Base-by-base conservation (phyloP, 2,797 vertebrate genomes). In the Melanitta fusca region DNA sequence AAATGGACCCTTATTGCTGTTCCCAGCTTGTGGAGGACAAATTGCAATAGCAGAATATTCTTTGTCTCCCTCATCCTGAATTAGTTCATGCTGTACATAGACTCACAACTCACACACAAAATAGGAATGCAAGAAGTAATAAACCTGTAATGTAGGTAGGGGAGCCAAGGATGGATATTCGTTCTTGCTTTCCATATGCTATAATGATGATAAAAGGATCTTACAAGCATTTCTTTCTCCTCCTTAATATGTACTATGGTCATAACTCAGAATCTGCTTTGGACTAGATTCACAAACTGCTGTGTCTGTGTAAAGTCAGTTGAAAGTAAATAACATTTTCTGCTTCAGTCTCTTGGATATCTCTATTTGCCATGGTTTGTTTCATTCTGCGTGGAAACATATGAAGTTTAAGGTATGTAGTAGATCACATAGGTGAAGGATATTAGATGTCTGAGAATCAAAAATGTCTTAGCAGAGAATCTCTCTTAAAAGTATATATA, bases 181-280 rank as follows among this genome's bases (percentile, higher is more conserved):
- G 1, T n/a, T 93, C n/a, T 93, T 74, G 78, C 69, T 91, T 95
- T 94, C 86, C 91, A 88, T 92, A 81, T 89, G 94, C 66, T 94
- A 7, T 18, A 83, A 36, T 54, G 80, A 79, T 94, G 93, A 93
- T 94, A 87, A 95, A 96, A 96, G 60, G 57, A 84, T 90, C 85
- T 91, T 88, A 56, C 62, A 86, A 64, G 54, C 77, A 81, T 95
- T 79, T 93, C 47, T 95, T 83, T 80, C 60, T 86, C 77, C 0
- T 1, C 34, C 58, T 91, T 91, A 91, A 72, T 83, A 83, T 66
- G 81, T 41, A 75, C 41, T 28, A 19, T n/a, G 72, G 58, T 70
- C 88, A 85, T 97, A 96, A 94, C 60, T 93, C 93, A 93, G 78
- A 92, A 95, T 89, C 53, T 53, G 43, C 81, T 95, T 95, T 96